Base-by-base conservation (phyloP, 1,140 invertebrate genomes). In the Bombus consobrinus region DNA sequence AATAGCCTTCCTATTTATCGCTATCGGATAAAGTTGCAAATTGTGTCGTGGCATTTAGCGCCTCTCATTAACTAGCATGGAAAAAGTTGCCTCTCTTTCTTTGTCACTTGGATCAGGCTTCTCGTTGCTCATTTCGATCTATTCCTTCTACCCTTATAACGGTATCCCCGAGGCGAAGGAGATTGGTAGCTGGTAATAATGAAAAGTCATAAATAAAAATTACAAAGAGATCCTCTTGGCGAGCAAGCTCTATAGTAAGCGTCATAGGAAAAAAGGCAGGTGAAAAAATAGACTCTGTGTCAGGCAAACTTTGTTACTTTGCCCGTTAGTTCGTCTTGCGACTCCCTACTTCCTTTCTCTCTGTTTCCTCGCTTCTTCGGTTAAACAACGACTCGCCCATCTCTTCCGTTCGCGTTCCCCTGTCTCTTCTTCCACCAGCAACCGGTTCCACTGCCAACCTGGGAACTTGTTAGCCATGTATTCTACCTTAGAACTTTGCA, bases 161-260 rank as follows among this genome's bases (percentile, higher is more conserved):
- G 28, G 12, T 34, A n/a, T 73, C 39, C 39, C 73, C 80, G 59
- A 85, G 75, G 68, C 80, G 73, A 73, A 64, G 62, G 72, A 88
- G 85, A 90, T 89, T 84, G 91, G 83, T 86, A 72, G 88, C 64
- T 59, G 78, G 89, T 78, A 87, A 92, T 92, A 91, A 92, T 86
- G 80, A 90, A 87, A 74, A 71, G 69, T 87, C 86, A 79, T 91
- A 91, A 92, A 92, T 91, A 92, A 92, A 92, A 92, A 92, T 92
- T 92, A 89, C 86, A 77, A 68, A 57, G 43, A 68, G 64, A 64
- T 57, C 53, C 18, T 66, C 57, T 68, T 22, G 37, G 18, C 53
- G 25, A 32, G 13, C 68, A 32, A 71, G 10, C 32, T 43, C 10
- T 43, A 34, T 12, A 47, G 15, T 53, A 9, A 22, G 37, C 18